A percentile compares a stretch with the other conserved stretches of the same genome.
Conservation (phyloP, 1,140 invertebrate species). For the Drosophila miranda region DNA sequence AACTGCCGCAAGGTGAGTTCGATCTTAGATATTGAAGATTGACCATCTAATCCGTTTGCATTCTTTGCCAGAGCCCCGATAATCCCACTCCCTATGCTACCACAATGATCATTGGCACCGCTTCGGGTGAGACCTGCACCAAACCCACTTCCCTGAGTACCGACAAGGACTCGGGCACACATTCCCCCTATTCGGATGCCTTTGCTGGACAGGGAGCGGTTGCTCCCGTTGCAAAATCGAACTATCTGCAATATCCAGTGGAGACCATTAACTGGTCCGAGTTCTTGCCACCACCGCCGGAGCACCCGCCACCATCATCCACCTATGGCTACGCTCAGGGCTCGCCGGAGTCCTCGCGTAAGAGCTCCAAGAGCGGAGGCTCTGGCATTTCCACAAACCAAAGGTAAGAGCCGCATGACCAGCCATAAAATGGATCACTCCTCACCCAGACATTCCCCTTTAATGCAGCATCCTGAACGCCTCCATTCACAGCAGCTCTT, state of each 20-base stretch:
- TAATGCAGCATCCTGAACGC: slow-evolving; percentile 67
- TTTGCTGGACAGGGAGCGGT: slow-evolving; percentile 45
- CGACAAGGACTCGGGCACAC: slow-evolving; percentile 84
- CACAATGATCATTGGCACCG: slow-evolving; percentile 86
- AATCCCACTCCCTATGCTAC: slow-evolving; percentile 92
- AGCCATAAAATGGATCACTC: not conserved
- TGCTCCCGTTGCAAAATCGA: slow-evolving; percentile 79
- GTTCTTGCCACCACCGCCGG: slow-evolving; percentile 90
- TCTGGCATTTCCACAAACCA: slow-evolving; percentile 81
- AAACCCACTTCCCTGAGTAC: slow-evolving; percentile 83
- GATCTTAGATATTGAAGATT: no score
- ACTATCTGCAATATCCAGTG: slow-evolving; percentile 83
- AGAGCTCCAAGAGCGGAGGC: slow-evolving; percentile 79
- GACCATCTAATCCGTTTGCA: not conserved
- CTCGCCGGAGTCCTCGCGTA: slow-evolving; percentile 78
- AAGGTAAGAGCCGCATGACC: slow-evolving; percentile 51
- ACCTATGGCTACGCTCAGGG: slow-evolving; percentile 74
- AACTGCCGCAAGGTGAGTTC: slow-evolving; percentile 83
- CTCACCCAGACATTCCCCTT: not conserved
- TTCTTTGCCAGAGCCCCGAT: slow-evolving; percentile 84
- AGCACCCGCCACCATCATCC: slow-evolving; percentile 88
- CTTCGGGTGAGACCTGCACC: slow-evolving; percentile 82
- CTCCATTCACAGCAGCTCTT: slow-evolving; percentile 81
- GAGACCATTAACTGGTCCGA: slow-evolving; percentile 89
- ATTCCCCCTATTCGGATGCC: slow-evolving; percentile 82